Base-by-base conservation (phyloP, 37 sponge, comb jelly and placozoan genomes). In the Theonella swinhoei region DNA sequence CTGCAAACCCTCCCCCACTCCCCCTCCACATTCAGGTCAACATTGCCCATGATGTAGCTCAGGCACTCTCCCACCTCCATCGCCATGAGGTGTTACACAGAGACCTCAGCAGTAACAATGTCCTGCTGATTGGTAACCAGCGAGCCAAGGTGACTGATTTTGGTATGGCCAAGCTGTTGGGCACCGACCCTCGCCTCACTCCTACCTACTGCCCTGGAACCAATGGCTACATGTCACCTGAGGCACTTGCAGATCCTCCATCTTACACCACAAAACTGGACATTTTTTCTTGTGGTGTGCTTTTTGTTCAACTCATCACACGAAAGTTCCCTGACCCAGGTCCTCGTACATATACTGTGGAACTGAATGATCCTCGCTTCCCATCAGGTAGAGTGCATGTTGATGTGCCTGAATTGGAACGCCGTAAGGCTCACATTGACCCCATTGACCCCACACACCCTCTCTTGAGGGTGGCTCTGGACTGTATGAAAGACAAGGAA, bases 41-140 rank as follows among this genome's bases (percentile, higher is more conserved):
- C 11, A 36, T 80, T 9, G 30, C 42, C 28, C 81, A 80, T 24
- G 70, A 80, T 41, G 41, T 80, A 0, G 26, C 70, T 0, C 70
- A 63, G 34, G 81, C 81, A 25, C 68, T 80, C 5, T 41, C 38
- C 40, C 64, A 80, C 70, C 70, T 80, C 38, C 81, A 80, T 39
- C 26, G 7, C 38, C 62, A 80, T 80, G 59, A 28, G 14, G 64
- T 80, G 22, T 35, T 80, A 24, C 81, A 80, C 41, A 68, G 81
- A 9, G 71, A 80, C 32, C 81, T 80, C 40, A 63, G 66, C 70
- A 80, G 81, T 39, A 80, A 80, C 47, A 80, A 80, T 30, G 81
- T 80, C 8, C 81, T 80, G 5, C 70, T 80, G 29, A 61, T 68
- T 28, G 70, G 32, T n/a, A 36, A 42, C 14, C 25, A 30, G 33